These are phyloP conservation scores for Drosophila rufa DNA, from an alignment of 1,140 invertebrate genomes.

Conservation along the genomic window DNA sequence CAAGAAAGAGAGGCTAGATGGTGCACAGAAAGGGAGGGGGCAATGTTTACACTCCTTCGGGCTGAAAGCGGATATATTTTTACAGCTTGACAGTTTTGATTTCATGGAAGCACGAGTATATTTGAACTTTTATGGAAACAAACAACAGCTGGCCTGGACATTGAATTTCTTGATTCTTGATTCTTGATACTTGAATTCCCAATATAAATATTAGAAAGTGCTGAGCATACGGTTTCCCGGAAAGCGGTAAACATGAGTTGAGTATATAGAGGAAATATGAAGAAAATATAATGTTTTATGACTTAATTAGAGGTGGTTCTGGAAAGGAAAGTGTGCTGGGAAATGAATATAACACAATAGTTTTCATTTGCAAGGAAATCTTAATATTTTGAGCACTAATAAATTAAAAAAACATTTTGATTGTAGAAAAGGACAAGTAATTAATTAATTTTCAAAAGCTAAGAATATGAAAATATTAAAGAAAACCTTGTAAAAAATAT, in stretches of 20 bases:
- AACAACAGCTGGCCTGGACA: slow-evolving; percentile 43
- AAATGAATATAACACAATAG: too few species aligned
- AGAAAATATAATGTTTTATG: background rate
- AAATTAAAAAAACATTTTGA: background rate
- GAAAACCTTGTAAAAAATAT: accelerated
- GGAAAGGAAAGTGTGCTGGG: too few species aligned
- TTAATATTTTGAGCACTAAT: background rate
- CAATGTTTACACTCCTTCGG: background rate
- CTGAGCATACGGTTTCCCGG: background rate
- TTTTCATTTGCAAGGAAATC: background rate
- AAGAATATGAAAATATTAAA: background rate
- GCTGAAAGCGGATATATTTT: slow-evolving; percentile 37
- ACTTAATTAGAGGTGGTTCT: background rate
- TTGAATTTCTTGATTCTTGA: slow-evolving; percentile 19
- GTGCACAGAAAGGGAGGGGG: too few species aligned
- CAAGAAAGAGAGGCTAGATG: too few species aligned
- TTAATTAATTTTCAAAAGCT: background rate
- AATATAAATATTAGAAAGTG: slow-evolving; percentile 1
- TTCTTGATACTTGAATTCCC: background rate
- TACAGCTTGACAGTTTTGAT: slow-evolving; percentile 58
- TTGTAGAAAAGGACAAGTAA: background rate
- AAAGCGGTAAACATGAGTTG: background rate
- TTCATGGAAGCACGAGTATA: slow-evolving; percentile 24
- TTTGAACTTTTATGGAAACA: slow-evolving; percentile 14
- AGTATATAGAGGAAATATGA: background rate